Evolutionary conservation across 2,797 vertebrate species (phyloP).

Genomic region (Loriculus beryllinus): DNA sequence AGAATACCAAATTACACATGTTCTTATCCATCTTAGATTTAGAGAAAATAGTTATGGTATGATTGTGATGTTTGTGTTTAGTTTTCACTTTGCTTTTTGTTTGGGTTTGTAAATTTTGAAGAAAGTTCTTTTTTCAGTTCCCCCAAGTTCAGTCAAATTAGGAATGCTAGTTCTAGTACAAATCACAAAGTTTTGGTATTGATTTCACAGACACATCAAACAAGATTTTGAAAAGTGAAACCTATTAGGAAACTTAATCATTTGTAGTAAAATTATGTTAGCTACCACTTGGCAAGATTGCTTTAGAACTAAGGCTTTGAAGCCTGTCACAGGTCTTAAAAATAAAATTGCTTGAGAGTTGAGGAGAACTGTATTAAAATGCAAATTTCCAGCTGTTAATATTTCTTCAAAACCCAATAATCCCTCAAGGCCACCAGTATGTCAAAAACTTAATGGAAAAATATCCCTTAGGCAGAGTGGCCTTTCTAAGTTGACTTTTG

Average conservation of each 20-base stretch:
- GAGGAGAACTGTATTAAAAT: constrained; percentile 99
- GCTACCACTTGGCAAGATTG: constrained; percentile 81
- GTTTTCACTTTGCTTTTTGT: neutral
- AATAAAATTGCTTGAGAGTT: constrained; percentile 96
- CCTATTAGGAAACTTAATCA: constrained; percentile 78
- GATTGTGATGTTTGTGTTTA: neutral
- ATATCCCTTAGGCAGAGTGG: constrained; percentile 94
- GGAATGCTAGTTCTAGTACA: constrained; percentile 57
- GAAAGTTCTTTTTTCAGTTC: neutral
- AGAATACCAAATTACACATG: constrained; percentile 20
- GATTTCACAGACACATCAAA: constrained; percentile 75
- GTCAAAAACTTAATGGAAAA: constrained; percentile 99
- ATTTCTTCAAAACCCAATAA: constrained; percentile 99
- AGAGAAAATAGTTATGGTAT: neutral
- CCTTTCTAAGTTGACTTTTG: constrained; percentile 93
- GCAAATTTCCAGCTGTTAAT: constrained; percentile 99
- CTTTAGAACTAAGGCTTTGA: constrained; percentile 87
- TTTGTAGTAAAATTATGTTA: constrained; percentile 83
- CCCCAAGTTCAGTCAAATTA: constrained; percentile 61
- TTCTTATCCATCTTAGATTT: neutral
- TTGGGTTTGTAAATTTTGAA: neutral
- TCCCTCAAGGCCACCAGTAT: constrained; percentile 99
- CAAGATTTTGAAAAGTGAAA: constrained; percentile 72
- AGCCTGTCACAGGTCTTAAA: constrained; percentile 90
- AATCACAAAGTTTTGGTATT: constrained; percentile 76